Conservation (phyloP, 2,797 vertebrate genomes). For the Protosalanx chinensis region DNA sequence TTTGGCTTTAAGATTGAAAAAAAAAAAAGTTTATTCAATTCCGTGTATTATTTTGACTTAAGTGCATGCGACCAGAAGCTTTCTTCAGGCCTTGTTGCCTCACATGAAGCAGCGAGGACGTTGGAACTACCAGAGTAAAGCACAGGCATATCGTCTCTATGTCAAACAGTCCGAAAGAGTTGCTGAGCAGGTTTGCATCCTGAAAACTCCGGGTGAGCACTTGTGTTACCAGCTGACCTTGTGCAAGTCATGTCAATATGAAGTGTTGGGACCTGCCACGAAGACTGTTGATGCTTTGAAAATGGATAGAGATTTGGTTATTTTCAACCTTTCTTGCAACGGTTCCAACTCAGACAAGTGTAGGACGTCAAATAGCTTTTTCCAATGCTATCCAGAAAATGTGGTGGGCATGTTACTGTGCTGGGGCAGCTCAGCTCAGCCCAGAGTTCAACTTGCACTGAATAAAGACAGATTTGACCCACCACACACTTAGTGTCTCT, state of each 20-base stretch:
- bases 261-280: background rate
- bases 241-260: background rate
- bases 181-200: slow-evolving; percentile 4
- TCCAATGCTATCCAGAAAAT: background rate
- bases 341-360: background rate
- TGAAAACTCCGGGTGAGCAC: slow-evolving; percentile 1
- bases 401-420: background rate
- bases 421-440: background rate
- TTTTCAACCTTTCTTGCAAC: background rate
- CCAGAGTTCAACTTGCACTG: background rate
- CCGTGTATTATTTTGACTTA: background rate
- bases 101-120: slow-evolving; percentile 13
- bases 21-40: background rate
- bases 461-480: background rate
- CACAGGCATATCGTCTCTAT: slow-evolving; percentile 13
- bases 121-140: slow-evolving; percentile 22
- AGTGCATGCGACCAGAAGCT: background rate
- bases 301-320: background rate
- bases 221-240: background rate
- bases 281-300: background rate
- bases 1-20: background rate
- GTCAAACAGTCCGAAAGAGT: background rate
- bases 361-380: background rate
- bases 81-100: slow-evolving; percentile 4
- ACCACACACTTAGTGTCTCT: background rate